Conservation (phyloP, 2,888 invertebrate species). For the Palloptera scutellata region DNA sequence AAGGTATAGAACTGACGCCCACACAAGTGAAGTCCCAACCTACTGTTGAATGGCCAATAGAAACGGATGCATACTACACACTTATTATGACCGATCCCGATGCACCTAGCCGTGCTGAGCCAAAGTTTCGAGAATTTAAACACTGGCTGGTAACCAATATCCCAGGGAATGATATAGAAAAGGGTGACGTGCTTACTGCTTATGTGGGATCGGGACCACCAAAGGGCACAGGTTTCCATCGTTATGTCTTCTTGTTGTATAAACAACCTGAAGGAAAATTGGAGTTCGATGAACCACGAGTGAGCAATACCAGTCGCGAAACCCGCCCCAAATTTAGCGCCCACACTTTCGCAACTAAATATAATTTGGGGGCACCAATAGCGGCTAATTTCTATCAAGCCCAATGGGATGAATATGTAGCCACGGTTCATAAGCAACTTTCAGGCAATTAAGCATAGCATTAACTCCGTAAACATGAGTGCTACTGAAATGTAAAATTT, state of each 20-base stretch:
- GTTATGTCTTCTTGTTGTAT: slow-evolving; percentile 79
- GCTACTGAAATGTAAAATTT: no score
- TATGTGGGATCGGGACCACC: slow-evolving; percentile 88
- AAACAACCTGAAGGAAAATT: slow-evolving; percentile 67
- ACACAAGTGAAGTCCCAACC: slow-evolving; percentile 64
- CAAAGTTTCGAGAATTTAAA: slow-evolving; percentile 84
- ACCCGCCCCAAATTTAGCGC: slow-evolving; percentile 71
- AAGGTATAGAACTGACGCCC: slow-evolving; percentile 77
- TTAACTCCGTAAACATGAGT: no score
- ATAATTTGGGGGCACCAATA: slow-evolving; percentile 75
- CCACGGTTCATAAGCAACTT: slow-evolving; percentile 59
- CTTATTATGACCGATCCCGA: slow-evolving; percentile 73
- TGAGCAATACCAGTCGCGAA: slow-evolving; percentile 56
- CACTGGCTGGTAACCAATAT: slow-evolving; percentile 90
- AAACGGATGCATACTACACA: slow-evolving; percentile 43
- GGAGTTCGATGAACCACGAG: slow-evolving; percentile 66
- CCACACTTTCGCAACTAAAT: slow-evolving; percentile 74
- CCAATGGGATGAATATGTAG: slow-evolving; percentile 81
- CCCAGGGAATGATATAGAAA: slow-evolving; percentile 71
- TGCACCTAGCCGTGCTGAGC: slow-evolving; percentile 81
- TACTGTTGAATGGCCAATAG: slow-evolving; percentile 43
- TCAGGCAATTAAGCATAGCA: slow-evolving; percentile 17
- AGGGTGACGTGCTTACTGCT: slow-evolving; percentile 79
- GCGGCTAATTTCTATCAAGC: slow-evolving; percentile 83
- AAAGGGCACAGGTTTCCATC: slow-evolving; percentile 73